These are phyloP conservation scores for Coregonus clupeaformis DNA, from an alignment of 2,113 vertebrate genomes.

Conservation along the genomic window DNA sequence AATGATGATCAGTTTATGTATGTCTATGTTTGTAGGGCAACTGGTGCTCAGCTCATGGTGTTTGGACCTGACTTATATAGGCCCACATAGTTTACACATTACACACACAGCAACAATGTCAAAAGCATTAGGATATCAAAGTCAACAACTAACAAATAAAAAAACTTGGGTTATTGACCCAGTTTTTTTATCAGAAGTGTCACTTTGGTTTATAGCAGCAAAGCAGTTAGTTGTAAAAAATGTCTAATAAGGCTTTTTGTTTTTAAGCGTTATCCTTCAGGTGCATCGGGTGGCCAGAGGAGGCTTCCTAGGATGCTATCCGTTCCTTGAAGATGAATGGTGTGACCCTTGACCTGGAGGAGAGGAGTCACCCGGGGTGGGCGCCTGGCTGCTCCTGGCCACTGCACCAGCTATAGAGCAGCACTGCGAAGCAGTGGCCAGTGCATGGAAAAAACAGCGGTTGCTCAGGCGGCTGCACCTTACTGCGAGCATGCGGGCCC, in stretches of 20 bases:
- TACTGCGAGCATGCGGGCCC: slow-evolving; percentile 87
- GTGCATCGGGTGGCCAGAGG: slow-evolving; percentile 89
- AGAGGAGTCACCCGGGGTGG: slow-evolving; percentile 84
- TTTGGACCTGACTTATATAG: neutral
- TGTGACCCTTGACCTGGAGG: slow-evolving; percentile 87
- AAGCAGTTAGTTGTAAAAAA: too few species aligned
- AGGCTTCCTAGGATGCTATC: slow-evolving; percentile 93
- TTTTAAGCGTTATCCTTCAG: slow-evolving; percentile 57
- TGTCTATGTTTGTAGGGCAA: slow-evolving; percentile 84
- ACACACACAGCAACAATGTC: too few species aligned
- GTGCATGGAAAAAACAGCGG: slow-evolving; percentile 91
- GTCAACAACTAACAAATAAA: too few species aligned
- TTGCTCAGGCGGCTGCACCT: slow-evolving; percentile 90
- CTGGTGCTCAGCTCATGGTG: too few species aligned
- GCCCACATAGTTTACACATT: slow-evolving; percentile 2
- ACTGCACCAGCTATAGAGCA: slow-evolving; percentile 87
- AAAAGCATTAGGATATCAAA: too few species aligned
- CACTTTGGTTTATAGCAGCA: too few species aligned
- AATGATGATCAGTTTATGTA: too few species aligned
- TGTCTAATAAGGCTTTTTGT: too few species aligned
- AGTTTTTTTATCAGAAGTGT: too few species aligned
- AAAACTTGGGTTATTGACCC: too few species aligned
- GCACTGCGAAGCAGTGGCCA: slow-evolving; percentile 89
- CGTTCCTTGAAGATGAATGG: slow-evolving; percentile 90
- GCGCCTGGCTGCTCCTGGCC: slow-evolving; percentile 90